Evolutionary conservation across 2,888 invertebrate genomes (phyloP).

Genomic region (Ormia ochracea): DNA sequence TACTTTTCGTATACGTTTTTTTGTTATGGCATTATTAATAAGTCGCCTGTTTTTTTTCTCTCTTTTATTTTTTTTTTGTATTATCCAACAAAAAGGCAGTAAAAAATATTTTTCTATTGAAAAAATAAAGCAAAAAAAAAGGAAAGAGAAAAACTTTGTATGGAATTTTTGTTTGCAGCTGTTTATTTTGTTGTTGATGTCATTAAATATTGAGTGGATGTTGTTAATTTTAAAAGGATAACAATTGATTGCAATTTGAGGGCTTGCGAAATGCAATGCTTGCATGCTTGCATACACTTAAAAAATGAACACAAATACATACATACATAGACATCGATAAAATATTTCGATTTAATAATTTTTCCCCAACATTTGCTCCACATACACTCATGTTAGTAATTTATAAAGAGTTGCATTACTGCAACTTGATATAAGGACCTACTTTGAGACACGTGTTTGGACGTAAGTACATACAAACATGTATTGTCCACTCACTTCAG

Average conservation of each 20-base stretch:
- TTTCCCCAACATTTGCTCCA: background rate
- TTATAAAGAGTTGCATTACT: constrained; percentile 8
- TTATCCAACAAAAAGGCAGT: background rate
- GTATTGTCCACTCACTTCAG: no score
- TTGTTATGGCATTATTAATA: no score
- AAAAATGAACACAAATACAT: background rate
- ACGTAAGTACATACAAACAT: no score
- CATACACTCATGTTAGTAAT: background rate
- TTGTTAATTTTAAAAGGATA: constrained; percentile 51
- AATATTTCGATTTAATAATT: background rate
- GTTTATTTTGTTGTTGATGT: constrained; percentile 33
- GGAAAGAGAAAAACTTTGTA: no score
- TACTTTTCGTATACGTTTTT: background rate
- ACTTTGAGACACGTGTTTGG: no score
- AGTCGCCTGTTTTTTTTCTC: constrained; percentile 1
- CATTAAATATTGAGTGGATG: constrained; percentile 29
- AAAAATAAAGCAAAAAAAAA: constrained; percentile 5
- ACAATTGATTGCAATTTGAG: constrained; percentile 45
- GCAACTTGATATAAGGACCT: constrained; percentile 1
- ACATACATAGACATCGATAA: background rate
- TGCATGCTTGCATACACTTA: background rate
- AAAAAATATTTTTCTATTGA: constrained; percentile 27
- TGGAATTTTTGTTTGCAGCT: constrained; percentile 44
- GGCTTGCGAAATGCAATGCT: background rate
- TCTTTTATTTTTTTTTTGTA: background rate